Base-by-base conservation (phyloP, 2,113 vertebrate genomes). In the Rhabdomys dilectus region DNA sequence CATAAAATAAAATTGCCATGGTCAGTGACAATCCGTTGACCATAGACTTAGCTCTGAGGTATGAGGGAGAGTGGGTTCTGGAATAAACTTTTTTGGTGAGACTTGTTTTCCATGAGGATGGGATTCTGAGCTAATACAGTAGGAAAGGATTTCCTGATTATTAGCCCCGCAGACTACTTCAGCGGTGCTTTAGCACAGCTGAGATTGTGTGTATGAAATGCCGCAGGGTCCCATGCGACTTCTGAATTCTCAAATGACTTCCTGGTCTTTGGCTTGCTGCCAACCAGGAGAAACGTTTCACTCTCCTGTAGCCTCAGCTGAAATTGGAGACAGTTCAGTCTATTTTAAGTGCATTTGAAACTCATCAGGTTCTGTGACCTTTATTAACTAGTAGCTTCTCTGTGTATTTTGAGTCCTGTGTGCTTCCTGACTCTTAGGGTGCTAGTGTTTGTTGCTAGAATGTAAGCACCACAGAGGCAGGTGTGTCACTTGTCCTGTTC, bases 321-420 rank as follows among this genome's bases (percentile, higher is more conserved):
- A 97, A 97, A 96, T 97, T 72, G 88, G 95, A 97, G 88, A 86
- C 81, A 76, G 66, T 96, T 94, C 88, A 85, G 93, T 86, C 76
- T 96, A 81, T 97, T 96, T 97, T 95, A 96, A 96, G 87, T 95
- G 39, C 68, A 64, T 97, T 95, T 91, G 92, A 94, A 97, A 96
- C 72, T 77, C 92, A 72, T 95, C 86, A 36, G 78, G 92, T 96
- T 97, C 97, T 94, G 77, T 92, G 88, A 96, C 94, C 68, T 89
- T 80, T 87, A 78, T 91, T 94, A 94, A 90, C 64, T 93, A 60
- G 24, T 75, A 85, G 88, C 89, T 34, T 64, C 93, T 96, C 88
- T 95, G 45, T 92, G 68, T 36, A 85, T 92, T 91, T 94, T 48
- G 34, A 94, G 42, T 36, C 48, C 36, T 31, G 16, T 95, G 31